These are phyloP conservation scores for Oreotrochilus melanogaster DNA, from an alignment of 2,113 vertebrate species.

Conservation along the genomic window DNA sequence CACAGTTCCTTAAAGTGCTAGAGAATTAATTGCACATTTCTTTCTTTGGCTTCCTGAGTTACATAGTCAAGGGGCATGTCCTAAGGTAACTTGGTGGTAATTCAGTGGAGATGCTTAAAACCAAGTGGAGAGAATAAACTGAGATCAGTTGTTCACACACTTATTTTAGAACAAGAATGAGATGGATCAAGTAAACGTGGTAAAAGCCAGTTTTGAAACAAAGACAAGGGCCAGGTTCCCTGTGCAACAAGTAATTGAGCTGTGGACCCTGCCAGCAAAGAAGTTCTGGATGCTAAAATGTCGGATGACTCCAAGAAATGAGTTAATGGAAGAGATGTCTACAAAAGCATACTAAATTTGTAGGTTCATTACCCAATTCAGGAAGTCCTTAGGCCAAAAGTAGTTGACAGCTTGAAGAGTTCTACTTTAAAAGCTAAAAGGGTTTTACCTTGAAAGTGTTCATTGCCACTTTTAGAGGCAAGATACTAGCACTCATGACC, in stretches of 20 bases:
- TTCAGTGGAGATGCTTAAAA: neutral
- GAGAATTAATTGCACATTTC: neutral
- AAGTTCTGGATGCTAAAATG: rapidly evolving
- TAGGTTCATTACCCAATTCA: neutral
- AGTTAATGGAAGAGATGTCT: neutral
- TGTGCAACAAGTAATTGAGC: neutral
- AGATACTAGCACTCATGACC: neutral
- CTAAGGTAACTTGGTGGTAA: rapidly evolving
- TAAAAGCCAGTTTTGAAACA: neutral
- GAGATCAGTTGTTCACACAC: neutral
- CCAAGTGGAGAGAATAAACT: too few species aligned
- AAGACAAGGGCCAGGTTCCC: neutral
- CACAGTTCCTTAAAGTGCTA: neutral
- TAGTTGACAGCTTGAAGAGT: neutral
- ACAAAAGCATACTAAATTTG: neutral
- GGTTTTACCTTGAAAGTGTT: neutral
- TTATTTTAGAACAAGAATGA: neutral
- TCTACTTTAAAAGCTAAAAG: neutral
- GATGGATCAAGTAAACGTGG: neutral
- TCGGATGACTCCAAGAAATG: neutral
- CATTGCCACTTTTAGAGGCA: neutral
- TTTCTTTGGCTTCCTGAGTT: neutral
- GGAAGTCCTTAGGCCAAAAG: neutral
- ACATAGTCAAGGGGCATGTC: rapidly evolving
- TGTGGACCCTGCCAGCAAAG: neutral